Percentiles rank a stretch among this genome's conserved stretches.
phyloP scores from a whole-genome alignment of 2,113 vertebrate genomes.

The Axis porcinus region DNA sequence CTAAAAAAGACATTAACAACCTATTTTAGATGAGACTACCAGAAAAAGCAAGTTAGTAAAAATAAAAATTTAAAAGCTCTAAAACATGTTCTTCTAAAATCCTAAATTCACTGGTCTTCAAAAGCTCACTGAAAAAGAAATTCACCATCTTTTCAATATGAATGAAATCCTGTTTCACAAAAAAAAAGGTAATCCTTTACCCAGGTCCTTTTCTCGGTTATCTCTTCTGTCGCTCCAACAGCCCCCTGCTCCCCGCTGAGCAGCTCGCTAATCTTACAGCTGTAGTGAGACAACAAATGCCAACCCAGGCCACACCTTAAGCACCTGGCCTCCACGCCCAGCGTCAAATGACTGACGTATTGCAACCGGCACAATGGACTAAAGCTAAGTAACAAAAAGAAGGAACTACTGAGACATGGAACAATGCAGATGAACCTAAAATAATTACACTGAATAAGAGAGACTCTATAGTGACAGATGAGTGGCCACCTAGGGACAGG shows the following conservation, averaged over 20 bases:
- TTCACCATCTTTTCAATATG: not conserved
- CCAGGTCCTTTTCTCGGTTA: not conserved
- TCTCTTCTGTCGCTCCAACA: not conserved
- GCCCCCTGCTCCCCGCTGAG: accelerated
- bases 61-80: not conserved
- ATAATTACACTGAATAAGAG: accelerated
- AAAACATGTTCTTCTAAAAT: not conserved
- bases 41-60: not conserved
- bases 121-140: not conserved
- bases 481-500: accelerated
- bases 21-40: not conserved
- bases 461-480: too few species aligned
- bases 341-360: accelerated
- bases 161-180: not conserved
- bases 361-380: too few species aligned
- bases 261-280: not conserved
- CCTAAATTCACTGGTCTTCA: not conserved
- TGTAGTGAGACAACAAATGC: not conserved
- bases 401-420: not conserved
- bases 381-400: not conserved
- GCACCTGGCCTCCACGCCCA: not conserved
- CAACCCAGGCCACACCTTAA: not conserved
- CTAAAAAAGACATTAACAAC: conserved; percentile 57
- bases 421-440: accelerated
- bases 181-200: not conserved